Evolutionary conservation across 2,888 invertebrate genomes (phyloP).

Genomic region (Cosmopolites sordidus): DNA sequence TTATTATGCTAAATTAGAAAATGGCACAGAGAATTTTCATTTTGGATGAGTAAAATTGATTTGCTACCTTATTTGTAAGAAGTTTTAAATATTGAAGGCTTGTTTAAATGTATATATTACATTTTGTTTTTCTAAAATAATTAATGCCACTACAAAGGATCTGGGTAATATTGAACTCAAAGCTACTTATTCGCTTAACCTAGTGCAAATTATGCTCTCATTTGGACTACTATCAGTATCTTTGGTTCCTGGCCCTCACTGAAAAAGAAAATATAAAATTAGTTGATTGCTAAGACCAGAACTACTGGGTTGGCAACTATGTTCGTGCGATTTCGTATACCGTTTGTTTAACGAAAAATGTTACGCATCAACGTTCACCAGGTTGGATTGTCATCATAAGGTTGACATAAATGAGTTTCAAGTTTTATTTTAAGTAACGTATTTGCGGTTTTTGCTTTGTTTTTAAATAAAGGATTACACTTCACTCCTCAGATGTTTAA

Average conservation of each 20-base stretch:
- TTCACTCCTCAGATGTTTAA: too few species aligned
- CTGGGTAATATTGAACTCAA: slow-evolving; percentile 5
- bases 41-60: not conserved
- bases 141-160: slow-evolving; percentile 27
- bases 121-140: not conserved
- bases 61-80: slow-evolving; percentile 15
- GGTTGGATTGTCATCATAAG: too few species aligned
- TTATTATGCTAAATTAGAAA: not conserved
- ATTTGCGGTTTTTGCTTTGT: too few species aligned
- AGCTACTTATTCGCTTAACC: slow-evolving; percentile 3
- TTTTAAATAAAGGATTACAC: too few species aligned
- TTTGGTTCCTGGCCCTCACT: slow-evolving; percentile 46
- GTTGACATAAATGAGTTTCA: too few species aligned
- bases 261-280: slow-evolving; percentile 33
- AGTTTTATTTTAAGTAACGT: too few species aligned
- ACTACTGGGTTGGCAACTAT: too few species aligned
- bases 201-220: slow-evolving; percentile 14
- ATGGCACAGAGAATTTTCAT: slow-evolving; percentile 10
- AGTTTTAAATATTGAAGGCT: not conserved
- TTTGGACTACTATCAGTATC: slow-evolving; percentile 33
- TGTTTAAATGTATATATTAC: too few species aligned
- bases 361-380: too few species aligned
- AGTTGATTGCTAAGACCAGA: too few species aligned
- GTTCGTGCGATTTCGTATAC: too few species aligned
- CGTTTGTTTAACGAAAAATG: too few species aligned